Evolutionary conservation across 2,888 invertebrate genomes (phyloP).

Genomic region (Diaprepes abbreviatus): DNA sequence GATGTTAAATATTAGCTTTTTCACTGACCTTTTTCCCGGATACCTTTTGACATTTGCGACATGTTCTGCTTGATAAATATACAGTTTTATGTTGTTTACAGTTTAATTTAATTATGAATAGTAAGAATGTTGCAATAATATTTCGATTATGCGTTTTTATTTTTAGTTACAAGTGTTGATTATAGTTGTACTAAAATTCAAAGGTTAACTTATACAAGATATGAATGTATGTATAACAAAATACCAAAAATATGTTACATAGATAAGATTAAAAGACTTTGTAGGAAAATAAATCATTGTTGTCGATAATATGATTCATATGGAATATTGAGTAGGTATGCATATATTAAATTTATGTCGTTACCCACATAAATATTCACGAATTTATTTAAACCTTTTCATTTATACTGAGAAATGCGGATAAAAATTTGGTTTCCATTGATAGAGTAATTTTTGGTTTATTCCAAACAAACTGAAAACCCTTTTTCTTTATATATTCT

Average conservation of each 20-base stretch:
- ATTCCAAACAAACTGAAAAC: too few relatives aligned
- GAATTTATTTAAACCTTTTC: too few relatives aligned
- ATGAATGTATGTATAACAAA: neutral
- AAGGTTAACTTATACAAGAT: conserved; percentile 2
- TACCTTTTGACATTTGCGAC: too few relatives aligned
- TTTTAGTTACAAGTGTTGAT: conserved; percentile 11
- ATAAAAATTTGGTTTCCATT: too few relatives aligned
- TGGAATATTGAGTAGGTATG: neutral
- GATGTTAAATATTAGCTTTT: too few relatives aligned
- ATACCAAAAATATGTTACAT: neutral
- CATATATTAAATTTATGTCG: too few relatives aligned
- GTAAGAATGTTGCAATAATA: neutral
- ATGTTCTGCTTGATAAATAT: too few relatives aligned
- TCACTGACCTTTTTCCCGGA: too few relatives aligned
- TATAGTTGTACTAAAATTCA: neutral
- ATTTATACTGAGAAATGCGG: too few relatives aligned
- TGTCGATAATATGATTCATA: neutral
- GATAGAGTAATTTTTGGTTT: too few relatives aligned
- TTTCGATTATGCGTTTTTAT: neutral
- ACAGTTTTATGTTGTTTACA: neutral
- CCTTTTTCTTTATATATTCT: too few relatives aligned
- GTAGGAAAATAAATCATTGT: neutral
- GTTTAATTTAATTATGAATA: neutral
- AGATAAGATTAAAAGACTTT: conserved; percentile 8
- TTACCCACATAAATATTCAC: too few relatives aligned